phyloP scores from a whole-genome alignment of 2,888 invertebrate species.

The Lasioglossum lativentre region DNA sequence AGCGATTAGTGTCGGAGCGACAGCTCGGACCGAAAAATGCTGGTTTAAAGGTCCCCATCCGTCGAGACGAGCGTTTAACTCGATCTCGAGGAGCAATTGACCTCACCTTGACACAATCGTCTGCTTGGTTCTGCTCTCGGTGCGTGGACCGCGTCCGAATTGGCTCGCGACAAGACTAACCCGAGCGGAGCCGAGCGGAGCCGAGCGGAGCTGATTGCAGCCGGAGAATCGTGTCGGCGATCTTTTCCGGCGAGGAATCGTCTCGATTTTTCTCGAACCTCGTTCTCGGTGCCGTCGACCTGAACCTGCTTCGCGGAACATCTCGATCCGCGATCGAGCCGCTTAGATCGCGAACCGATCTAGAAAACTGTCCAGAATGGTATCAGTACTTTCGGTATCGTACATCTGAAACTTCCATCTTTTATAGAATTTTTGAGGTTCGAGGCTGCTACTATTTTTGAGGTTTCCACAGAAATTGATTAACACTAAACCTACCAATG shows the following conservation, averaged over 20 bases:
- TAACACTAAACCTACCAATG: too few relatives aligned
- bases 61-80: conserved; percentile 13
- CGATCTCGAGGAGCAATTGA: conserved; percentile 49
- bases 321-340: background rate
- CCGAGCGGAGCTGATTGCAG: background rate
- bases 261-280: background rate
- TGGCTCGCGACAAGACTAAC: background rate
- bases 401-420: too few relatives aligned
- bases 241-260: background rate
- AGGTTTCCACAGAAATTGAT: too few relatives aligned
- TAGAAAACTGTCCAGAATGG: background rate
- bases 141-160: conserved; percentile 14
- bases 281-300: background rate
- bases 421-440: background rate
- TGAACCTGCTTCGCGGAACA: background rate
- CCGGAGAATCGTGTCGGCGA: background rate
- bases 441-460: too few relatives aligned
- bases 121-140: conserved; percentile 26
- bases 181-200: background rate
- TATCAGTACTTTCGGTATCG: background rate
- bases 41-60: conserved; percentile 2
- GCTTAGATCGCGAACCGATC: background rate
- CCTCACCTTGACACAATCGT: conserved; percentile 58
- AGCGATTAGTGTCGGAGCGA: conserved; percentile 9
- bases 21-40: background rate